A percentile compares a stretch with the other conserved stretches of the same genome.
Conservation (phyloP, 2,888 invertebrate species). For the Choreutis nemorana region DNA sequence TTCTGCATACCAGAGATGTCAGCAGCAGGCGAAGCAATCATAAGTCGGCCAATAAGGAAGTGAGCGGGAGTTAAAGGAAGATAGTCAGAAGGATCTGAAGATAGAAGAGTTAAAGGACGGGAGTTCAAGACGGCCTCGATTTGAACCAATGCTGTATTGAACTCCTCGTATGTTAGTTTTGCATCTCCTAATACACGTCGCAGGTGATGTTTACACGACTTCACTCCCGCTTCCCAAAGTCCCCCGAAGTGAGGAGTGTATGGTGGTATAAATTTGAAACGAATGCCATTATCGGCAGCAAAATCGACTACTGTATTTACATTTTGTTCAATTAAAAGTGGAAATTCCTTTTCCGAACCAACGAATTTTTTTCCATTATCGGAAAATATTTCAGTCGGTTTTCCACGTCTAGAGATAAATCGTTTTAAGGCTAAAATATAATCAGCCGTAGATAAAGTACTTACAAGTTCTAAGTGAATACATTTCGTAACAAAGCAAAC, state of each 20-base stretch:
- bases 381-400: conserved; percentile 14
- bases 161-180: conserved; percentile 7
- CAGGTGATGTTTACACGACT: conserved; percentile 10
- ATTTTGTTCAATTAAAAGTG: no score
- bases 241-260: neutral
- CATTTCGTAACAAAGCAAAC: no score
- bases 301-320: no score
- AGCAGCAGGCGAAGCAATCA: conserved; percentile 6
- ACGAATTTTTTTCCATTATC: conserved; percentile 11
- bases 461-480: conserved; percentile 14
- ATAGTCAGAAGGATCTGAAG: conserved; percentile 10
- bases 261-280: neutral
- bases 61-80: conserved; percentile 3
- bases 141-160: conserved; percentile 7
- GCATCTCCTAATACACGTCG: conserved; percentile 9
- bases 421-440: conserved; percentile 13
- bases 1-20: conserved; percentile 4
- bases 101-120: conserved; percentile 10
- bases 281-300: neutral
- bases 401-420: conserved; percentile 14
- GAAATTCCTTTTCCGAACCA: conserved; percentile 1
- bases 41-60: conserved; percentile 3
- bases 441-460: conserved; percentile 10
- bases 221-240: conserved; percentile 9
- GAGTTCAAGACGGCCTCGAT: conserved; percentile 10